Evolutionary conservation across 2,888 invertebrate genomes (phyloP).

Genomic region (Ophonus ardosiacus): DNA sequence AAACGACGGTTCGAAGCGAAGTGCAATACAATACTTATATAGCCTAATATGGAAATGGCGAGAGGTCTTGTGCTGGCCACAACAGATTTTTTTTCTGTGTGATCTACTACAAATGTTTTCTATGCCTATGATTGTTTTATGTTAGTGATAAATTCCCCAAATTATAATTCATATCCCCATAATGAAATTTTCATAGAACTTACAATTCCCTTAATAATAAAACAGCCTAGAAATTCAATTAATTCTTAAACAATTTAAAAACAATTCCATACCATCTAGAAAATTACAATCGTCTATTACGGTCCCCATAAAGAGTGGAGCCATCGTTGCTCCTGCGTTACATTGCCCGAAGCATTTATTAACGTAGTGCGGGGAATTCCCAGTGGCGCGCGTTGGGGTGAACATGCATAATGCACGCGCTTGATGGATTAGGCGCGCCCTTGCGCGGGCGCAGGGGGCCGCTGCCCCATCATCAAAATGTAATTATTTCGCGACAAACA

Average conservation of each 20-base stretch:
- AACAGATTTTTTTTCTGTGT: too few species aligned
- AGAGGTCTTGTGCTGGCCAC: too few species aligned
- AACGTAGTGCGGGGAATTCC: constrained; percentile 38
- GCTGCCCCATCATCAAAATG: constrained; percentile 58
- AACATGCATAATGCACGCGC: constrained; percentile 60
- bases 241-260: constrained; percentile 47
- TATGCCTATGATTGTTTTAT: too few species aligned
- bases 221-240: constrained; percentile 29
- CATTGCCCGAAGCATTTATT: constrained; percentile 41
- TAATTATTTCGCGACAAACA: constrained; percentile 60
- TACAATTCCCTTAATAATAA: constrained; percentile 12
- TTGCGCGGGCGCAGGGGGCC: background rate
- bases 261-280: constrained; percentile 43
- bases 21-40: too few species aligned
- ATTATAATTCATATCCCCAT: background rate
- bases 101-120: too few species aligned
- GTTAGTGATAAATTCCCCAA: background rate
- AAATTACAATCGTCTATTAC: constrained; percentile 42
- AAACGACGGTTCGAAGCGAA: too few species aligned
- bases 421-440: constrained; percentile 59
- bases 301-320: background rate
- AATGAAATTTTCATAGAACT: constrained; percentile 15
- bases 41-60: too few species aligned
- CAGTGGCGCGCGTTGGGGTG: constrained; percentile 47
- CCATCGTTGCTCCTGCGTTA: constrained; percentile 21